A percentile compares a stretch with the other conserved stretches of the same genome.
Evolutionary conservation across 2,797 vertebrate genomes (phyloP).

Genomic region (Lacerta agilis): DNA sequence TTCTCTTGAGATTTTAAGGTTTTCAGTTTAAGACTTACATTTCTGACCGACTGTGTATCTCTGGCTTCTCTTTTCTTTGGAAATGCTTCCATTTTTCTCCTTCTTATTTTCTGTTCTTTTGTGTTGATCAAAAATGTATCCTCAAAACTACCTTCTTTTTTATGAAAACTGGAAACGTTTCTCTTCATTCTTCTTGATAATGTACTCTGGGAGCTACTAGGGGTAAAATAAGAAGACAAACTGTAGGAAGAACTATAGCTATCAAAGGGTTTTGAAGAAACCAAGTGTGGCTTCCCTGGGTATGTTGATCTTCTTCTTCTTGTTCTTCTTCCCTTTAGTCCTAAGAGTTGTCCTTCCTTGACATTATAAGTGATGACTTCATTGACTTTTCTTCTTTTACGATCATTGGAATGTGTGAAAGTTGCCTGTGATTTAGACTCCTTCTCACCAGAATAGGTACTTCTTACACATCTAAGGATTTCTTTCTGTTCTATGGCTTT

Average conservation of each 20-base stretch:
- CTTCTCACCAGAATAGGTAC: neutral
- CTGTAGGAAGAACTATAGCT: neutral
- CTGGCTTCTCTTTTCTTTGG: neutral
- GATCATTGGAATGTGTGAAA: neutral
- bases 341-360: neutral
- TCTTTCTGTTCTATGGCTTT: neutral
- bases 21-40: neutral
- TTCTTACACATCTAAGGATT: neutral
- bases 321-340: neutral
- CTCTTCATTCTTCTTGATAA: neutral
- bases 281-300: neutral
- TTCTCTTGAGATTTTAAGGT: conserved; percentile 3
- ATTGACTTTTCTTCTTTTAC: neutral
- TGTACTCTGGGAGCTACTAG: neutral
- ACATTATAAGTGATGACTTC: neutral
- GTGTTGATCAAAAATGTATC: neutral
- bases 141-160: neutral
- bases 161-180: neutral
- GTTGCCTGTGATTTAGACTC: neutral
- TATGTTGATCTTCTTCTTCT: neutral
- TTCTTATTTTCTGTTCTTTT: neutral
- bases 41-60: neutral
- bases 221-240: conserved; percentile 11
- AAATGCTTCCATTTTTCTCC: neutral
- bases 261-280: neutral